Conservation (phyloP, 2,797 vertebrate genomes). For the Acipenser transmontanus region DNA sequence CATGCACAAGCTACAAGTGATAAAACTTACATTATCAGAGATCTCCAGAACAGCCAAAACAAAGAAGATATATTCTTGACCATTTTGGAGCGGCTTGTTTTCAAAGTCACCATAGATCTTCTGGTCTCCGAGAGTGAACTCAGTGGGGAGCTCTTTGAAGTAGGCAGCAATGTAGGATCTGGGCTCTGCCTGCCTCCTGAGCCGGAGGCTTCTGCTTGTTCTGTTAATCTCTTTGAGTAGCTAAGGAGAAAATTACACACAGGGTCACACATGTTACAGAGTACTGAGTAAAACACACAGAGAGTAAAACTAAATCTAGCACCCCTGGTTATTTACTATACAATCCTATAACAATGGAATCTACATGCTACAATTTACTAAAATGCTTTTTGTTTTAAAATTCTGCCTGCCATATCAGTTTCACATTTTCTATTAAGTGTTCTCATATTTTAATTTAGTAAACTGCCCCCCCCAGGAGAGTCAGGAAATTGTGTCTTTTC, state of each 20-base stretch:
- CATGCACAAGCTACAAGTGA: background rate
- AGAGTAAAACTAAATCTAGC: too few relatives aligned
- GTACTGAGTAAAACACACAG: too few relatives aligned
- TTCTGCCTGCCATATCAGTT: too few relatives aligned
- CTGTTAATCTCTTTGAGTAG: slow-evolving; percentile 92
- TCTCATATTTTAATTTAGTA: too few relatives aligned
- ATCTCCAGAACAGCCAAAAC: slow-evolving; percentile 91
- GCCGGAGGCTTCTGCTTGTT: slow-evolving; percentile 82
- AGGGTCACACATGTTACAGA: slow-evolving; percentile 15
- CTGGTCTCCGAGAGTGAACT: slow-evolving; percentile 89
- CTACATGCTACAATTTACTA: too few relatives aligned
- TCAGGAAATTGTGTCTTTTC: too few relatives aligned
- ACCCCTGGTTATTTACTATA: too few relatives aligned
- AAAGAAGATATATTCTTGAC: slow-evolving; percentile 96
- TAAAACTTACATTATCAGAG: slow-evolving; percentile 85
- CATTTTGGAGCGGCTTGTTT: slow-evolving; percentile 89
- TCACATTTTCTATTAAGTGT: too few relatives aligned
- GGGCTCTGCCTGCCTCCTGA: slow-evolving; percentile 81
- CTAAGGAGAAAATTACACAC: slow-evolving; percentile 49
- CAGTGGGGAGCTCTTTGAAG: slow-evolving; percentile 87
- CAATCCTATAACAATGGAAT: too few relatives aligned
- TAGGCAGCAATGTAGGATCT: slow-evolving; percentile 94
- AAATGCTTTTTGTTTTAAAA: too few relatives aligned
- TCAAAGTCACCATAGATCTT: slow-evolving; percentile 91
- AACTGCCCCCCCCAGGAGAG: too few relatives aligned